These are phyloP conservation scores for Danaus plexippus DNA, from an alignment of 1,140 invertebrate genomes.

Conservation along the genomic window DNA sequence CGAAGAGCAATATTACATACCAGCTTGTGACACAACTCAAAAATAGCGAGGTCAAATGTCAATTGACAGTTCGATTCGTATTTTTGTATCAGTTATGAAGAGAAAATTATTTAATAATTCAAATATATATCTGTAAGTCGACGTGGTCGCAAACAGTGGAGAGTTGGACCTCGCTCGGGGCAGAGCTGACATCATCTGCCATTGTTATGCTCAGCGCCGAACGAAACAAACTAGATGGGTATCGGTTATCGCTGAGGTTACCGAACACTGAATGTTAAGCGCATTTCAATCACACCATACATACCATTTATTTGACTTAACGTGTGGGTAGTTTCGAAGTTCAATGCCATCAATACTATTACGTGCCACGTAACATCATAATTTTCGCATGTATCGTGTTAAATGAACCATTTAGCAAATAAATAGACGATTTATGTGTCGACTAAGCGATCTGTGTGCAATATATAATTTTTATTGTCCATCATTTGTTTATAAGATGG, in stretches of 20 bases:
- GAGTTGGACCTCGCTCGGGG: constrained; percentile 44
- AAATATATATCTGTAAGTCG: no score
- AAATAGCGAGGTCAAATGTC: constrained; percentile 10
- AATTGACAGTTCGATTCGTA: constrained; percentile 6
- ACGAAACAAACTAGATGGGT: constrained; percentile 51
- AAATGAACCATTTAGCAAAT: constrained; percentile 33
- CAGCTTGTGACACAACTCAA: constrained; percentile 4
- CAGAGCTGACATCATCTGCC: constrained; percentile 64
- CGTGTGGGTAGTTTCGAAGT: constrained; percentile 38
- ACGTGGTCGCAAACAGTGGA: constrained; percentile 1
- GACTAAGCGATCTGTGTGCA: no score
- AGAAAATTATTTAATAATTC: no score
- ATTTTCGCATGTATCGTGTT: constrained; percentile 38
- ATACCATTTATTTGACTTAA: constrained; percentile 11
- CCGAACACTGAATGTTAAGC: constrained; percentile 45
- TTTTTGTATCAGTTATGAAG: no score
- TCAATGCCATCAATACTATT: constrained; percentile 49
- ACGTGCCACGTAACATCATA: constrained; percentile 37
- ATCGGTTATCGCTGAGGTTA: constrained; percentile 44
- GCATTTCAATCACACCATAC: constrained; percentile 27
- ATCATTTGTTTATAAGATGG: no score
- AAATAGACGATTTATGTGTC: no score
- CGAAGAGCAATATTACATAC: constrained; percentile 5
- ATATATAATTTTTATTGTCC: no score
- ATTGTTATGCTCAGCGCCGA: constrained; percentile 45